phyloP scores from a whole-genome alignment of 2,888 invertebrate species.

The Amorpha juglandis region DNA sequence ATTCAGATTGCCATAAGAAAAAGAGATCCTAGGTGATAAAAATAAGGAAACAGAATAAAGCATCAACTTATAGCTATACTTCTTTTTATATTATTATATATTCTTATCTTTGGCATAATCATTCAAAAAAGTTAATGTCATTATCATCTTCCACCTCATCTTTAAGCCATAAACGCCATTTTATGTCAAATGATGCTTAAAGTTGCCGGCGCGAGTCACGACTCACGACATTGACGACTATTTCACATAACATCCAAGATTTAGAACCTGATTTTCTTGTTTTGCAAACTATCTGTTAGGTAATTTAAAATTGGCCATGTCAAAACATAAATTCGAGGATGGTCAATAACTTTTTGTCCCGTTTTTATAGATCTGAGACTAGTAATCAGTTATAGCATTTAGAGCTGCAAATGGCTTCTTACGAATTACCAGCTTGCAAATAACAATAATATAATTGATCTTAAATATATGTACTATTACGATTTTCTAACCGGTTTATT shows the following conservation, averaged over 20 bases:
- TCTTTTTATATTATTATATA: too few relatives aligned
- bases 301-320: constrained; percentile 19
- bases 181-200: constrained; percentile 1
- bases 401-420: not conserved
- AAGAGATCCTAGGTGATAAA: too few relatives aligned
- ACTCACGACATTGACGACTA: constrained; percentile 7
- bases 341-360: not conserved
- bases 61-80: too few relatives aligned
- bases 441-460: too few relatives aligned
- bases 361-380: not conserved
- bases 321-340: not conserved
- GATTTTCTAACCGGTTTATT: not conserved
- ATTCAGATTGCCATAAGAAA: too few relatives aligned
- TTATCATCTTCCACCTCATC: not conserved
- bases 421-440: not conserved
- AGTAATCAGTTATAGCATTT: not conserved
- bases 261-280: constrained; percentile 23
- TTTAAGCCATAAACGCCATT: not conserved
- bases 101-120: too few relatives aligned
- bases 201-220: not conserved
- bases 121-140: not conserved
- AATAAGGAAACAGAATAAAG: too few relatives aligned
- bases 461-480: too few relatives aligned
- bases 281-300: not conserved
- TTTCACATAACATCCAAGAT: not conserved